These are phyloP conservation scores for Saturnia pavonia DNA, from an alignment of 2,888 invertebrate species.

Conservation along the genomic window DNA sequence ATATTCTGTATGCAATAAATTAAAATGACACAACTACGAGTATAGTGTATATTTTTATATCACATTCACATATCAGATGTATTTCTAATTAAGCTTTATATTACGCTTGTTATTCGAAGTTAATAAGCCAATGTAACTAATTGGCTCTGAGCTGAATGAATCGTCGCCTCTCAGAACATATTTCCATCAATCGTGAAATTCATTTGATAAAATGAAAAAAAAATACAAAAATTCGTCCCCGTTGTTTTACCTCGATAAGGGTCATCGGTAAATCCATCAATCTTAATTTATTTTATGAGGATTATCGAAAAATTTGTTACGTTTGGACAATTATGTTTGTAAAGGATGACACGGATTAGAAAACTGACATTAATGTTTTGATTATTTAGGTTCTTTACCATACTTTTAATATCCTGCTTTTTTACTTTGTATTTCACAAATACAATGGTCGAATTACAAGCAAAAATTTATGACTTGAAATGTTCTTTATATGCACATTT, in stretches of 20 bases:
- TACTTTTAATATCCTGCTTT: neutral
- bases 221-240: neutral
- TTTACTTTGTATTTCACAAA: no score
- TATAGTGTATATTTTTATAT: no score
- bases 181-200: slow-evolving; percentile 2
- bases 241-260: slow-evolving; percentile 9
- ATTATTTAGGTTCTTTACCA: neutral
- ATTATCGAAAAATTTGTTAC: slow-evolving; percentile 6
- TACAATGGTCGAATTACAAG: no score
- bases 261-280: slow-evolving; percentile 6
- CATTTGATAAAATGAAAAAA: slow-evolving; percentile 6
- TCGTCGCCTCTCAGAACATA: neutral
- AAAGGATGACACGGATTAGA: neutral
- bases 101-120: neutral
- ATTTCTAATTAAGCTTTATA: neutral
- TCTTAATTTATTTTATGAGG: slow-evolving; percentile 11
- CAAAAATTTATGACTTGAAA: no score
- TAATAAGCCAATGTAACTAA: neutral
- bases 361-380: neutral
- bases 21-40: no score
- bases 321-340: neutral
- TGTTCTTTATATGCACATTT: no score
- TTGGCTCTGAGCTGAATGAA: neutral
- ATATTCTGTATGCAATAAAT: no score
- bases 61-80: no score